These are phyloP conservation scores for Lycocorax pyrrhopterus DNA, from an alignment of 2,113 vertebrate species.

Conservation along the genomic window DNA sequence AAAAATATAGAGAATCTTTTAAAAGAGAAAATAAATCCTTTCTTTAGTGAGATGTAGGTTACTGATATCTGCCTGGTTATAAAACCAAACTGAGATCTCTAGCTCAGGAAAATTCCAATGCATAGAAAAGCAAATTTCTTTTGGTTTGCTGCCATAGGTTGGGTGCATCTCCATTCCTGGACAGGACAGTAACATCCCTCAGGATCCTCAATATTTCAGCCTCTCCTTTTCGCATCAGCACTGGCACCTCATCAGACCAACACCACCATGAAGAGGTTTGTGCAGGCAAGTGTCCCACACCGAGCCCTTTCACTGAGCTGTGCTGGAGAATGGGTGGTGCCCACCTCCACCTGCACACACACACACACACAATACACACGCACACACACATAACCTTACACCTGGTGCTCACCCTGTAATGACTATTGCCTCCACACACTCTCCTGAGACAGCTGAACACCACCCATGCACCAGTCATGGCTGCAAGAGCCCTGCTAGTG, in stretches of 20 bases:
- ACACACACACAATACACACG: not conserved
- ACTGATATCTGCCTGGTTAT: conserved; percentile 29
- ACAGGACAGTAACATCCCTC: not conserved
- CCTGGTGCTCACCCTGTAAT: not conserved
- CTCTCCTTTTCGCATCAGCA: not conserved
- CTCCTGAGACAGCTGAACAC: not conserved
- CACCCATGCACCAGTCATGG: not conserved
- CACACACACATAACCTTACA: not conserved
- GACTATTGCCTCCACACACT: not conserved
- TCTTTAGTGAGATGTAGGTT: conserved; percentile 22
- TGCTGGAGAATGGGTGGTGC: not conserved
- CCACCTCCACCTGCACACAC: not conserved
- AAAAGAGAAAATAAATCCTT: conserved; percentile 27
- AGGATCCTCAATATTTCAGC: not conserved
- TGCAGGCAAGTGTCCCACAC: not conserved
- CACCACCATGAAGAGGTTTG: not conserved
- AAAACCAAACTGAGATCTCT: not conserved
- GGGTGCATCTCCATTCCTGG: not conserved
- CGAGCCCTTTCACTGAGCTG: accelerated
- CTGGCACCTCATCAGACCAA: not conserved
- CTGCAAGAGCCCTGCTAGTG: not conserved
- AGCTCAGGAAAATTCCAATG: conserved; percentile 11
- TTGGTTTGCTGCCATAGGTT: not conserved
- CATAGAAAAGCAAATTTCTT: not conserved
- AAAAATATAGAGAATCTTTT: conserved; percentile 28